A percentile compares a stretch with the other conserved stretches of the same genome.
phyloP scores from a whole-genome alignment of 92 coral and sea anemone species.

The Parazoanthus swiftii region DNA sequence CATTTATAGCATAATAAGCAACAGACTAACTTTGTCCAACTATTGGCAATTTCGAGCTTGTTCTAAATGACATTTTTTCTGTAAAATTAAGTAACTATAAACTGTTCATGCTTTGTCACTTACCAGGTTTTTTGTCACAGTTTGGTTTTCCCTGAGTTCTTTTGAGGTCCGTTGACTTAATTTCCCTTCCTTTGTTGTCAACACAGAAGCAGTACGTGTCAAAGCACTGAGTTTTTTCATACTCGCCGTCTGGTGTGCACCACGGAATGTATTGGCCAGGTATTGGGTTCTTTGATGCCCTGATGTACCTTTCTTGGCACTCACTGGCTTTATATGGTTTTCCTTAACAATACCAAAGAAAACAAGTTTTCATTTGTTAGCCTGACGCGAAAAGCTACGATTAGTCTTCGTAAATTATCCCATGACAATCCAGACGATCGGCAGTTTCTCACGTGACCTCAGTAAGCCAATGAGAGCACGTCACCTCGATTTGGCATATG shows the following conservation, averaged over 20 bases:
- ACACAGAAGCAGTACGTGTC: constrained; percentile 38
- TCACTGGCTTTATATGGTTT: constrained; percentile 1
- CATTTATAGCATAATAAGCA: no score
- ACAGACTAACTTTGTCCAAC: no score
- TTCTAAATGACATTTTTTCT: not conserved
- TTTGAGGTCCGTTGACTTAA: not conserved
- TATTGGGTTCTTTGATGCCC: constrained; percentile 33
- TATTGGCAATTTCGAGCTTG: no score
- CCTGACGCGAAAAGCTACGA: no score
- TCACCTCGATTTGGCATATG: no score
- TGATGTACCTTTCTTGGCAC: constrained; percentile 20
- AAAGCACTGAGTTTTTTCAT: constrained; percentile 33
- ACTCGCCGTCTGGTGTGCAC: constrained; percentile 33
- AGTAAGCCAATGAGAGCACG: no score
- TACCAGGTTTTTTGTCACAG: constrained; percentile 12
- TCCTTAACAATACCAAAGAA: not conserved
- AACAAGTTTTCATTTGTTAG: no score
- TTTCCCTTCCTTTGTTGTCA: constrained; percentile 25
- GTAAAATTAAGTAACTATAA: not conserved
- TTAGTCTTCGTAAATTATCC: no score
- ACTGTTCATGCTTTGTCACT: not conserved
- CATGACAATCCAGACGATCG: no score
- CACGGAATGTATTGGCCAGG: constrained; percentile 36
- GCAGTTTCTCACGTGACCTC: no score
- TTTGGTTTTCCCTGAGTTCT: constrained; percentile 35